phyloP scores from a whole-genome alignment of 1,140 invertebrate genomes.

The Platyura marginata region DNA sequence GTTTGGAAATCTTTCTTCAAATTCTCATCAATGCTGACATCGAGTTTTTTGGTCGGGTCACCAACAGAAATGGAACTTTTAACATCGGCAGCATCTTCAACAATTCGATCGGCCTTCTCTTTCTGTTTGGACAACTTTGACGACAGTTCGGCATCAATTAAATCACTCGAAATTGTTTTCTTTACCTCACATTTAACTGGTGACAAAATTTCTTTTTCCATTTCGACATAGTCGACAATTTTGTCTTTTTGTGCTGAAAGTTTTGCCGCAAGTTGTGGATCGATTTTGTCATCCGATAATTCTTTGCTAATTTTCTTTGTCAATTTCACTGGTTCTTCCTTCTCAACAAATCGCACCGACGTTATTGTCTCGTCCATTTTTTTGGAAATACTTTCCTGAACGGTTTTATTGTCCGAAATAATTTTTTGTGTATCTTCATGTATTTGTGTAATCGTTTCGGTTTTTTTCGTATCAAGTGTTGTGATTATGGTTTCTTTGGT shows the following conservation, averaged over 20 bases:
- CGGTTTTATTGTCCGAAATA: constrained; percentile 7
- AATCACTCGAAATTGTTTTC: constrained; percentile 4
- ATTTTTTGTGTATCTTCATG: not conserved
- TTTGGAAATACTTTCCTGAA: constrained; percentile 19
- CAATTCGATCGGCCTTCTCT: constrained; percentile 5
- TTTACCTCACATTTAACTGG: constrained; percentile 4
- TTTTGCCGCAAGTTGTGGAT: constrained; percentile 1
- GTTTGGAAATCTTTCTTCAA: too few relatives aligned
- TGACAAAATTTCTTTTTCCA: not conserved
- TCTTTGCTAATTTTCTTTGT: constrained; percentile 7
- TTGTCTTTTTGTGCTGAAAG: constrained; percentile 6
- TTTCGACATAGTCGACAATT: constrained; percentile 2
- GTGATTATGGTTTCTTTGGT: constrained; percentile 20
- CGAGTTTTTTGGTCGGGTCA: too few relatives aligned
- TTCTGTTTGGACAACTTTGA: constrained; percentile 5
- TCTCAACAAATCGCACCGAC: constrained; percentile 3
- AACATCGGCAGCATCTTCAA: too few relatives aligned
- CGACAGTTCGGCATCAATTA: constrained; percentile 2
- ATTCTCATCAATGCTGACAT: too few relatives aligned
- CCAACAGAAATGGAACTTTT: too few relatives aligned
- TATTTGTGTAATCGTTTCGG: not conserved
- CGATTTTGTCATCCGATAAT: constrained; percentile 2
- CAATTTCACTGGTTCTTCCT: not conserved
- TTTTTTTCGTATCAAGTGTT: constrained; percentile 23
- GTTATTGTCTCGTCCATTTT: constrained; percentile 4